A percentile compares a stretch with the other conserved stretches of the same genome.
phyloP scores from a whole-genome alignment of 2,888 invertebrate species.

The Ennomos quercinarius region DNA sequence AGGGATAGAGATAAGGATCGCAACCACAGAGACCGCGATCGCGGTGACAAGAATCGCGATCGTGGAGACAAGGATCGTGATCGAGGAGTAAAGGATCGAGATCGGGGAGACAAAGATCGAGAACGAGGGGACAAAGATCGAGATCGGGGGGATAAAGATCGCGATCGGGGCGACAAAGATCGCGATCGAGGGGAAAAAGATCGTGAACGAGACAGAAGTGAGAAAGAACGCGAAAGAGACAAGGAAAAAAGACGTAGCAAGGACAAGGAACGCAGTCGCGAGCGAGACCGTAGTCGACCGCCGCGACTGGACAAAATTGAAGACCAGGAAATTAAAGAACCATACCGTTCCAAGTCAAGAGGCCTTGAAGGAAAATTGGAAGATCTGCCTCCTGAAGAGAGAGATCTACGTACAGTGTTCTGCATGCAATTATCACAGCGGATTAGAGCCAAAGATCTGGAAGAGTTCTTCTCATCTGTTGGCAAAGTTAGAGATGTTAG shows the following conservation, averaged over 20 bases:
- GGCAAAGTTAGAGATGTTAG: conserved; percentile 99
- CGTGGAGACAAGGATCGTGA: conserved; percentile 63
- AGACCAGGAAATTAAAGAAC: conserved; percentile 68
- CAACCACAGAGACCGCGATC: conserved; percentile 66
- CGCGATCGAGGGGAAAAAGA: conserved; percentile 54
- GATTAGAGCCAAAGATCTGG: conserved; percentile 96
- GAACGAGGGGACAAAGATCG: conserved; percentile 51
- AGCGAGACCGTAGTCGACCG: conserved; percentile 59
- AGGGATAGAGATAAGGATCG: conserved; percentile 60
- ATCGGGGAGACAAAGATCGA: conserved; percentile 67
- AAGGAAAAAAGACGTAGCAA: conserved; percentile 56
- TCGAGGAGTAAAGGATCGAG: conserved; percentile 68
- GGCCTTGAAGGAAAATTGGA: conserved; percentile 86
- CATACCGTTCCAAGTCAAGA: conserved; percentile 75
- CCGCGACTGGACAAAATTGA: conserved; percentile 66
- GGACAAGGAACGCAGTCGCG: conserved; percentile 61
- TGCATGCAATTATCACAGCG: conserved; percentile 99
- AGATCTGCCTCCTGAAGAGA: conserved; percentile 97
- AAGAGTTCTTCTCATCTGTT: conserved; percentile 99
- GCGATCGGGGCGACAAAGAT: conserved; percentile 55
- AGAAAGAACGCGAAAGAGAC: conserved; percentile 67
- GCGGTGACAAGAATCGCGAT: conserved; percentile 48
- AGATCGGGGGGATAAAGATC: conserved; percentile 67
- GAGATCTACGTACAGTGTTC: conserved; percentile 99
- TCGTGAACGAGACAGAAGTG: conserved; percentile 70